Conservation (phyloP, 2,797 vertebrate species). For the Acipenser oxyrinchus region DNA sequence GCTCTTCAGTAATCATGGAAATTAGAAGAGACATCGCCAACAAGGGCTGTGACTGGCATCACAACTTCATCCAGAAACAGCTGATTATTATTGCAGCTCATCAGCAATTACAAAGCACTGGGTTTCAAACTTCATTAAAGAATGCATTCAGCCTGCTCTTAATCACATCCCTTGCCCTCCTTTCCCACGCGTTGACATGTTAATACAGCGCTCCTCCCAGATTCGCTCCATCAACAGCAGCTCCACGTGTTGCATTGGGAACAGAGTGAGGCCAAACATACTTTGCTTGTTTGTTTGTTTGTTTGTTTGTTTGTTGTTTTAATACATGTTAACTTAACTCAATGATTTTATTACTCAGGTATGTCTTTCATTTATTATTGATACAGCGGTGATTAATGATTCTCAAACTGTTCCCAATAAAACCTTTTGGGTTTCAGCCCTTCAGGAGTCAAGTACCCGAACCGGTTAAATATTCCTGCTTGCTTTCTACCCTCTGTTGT, state of each 20-base stretch:
- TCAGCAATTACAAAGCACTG: slow-evolving; percentile 38
- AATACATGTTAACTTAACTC: too few relatives aligned
- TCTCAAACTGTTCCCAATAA: too few relatives aligned
- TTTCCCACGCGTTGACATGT: slow-evolving; percentile 38
- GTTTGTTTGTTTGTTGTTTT: neutral
- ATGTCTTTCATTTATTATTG: too few relatives aligned
- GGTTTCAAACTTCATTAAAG: slow-evolving; percentile 51
- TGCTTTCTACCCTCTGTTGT: too few relatives aligned
- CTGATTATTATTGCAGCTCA: slow-evolving; percentile 52
- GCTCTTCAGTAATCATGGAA: too few relatives aligned
- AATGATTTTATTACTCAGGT: too few relatives aligned
- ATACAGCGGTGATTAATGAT: too few relatives aligned
- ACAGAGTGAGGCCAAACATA: slow-evolving; percentile 11
- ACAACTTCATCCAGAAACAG: slow-evolving; percentile 43
- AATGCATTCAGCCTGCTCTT: slow-evolving; percentile 38
- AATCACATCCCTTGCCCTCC: slow-evolving; percentile 46
- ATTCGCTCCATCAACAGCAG: slow-evolving; percentile 18
- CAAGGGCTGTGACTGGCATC: slow-evolving; percentile 28
- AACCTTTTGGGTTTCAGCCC: too few relatives aligned
- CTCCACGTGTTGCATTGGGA: slow-evolving; percentile 14
- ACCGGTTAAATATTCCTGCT: too few relatives aligned
- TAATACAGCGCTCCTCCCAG: slow-evolving; percentile 35
- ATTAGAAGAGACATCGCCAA: slow-evolving; percentile 2
- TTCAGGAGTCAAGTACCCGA: too few relatives aligned
- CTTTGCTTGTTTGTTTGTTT: neutral